Evolutionary conservation across 2,113 vertebrate genomes (phyloP), one percentile per base, ranked within the genome.

Genomic region (Entomyzon cyanotis): DNA sequence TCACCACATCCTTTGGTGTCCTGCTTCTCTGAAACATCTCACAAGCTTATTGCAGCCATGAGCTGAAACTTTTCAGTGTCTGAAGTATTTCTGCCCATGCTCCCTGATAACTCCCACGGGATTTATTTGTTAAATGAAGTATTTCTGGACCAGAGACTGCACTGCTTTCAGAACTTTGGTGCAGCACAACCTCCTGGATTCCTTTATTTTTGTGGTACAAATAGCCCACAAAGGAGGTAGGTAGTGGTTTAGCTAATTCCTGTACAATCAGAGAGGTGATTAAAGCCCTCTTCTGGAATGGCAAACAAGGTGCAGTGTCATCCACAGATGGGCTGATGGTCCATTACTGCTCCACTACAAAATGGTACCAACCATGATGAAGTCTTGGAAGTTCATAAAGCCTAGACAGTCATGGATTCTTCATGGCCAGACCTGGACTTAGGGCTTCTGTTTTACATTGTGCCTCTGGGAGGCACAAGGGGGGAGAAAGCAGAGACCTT

Each of bases 61-160:
- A 91, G 23, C 46, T 86, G 50, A 30, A 80, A 76, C 25, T 73
- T 84, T 28, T 4, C 63, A 21, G 8, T 28, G n/a, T 33, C 74
- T 74, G 59, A 58, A 55, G 7, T 31, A 18, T n/a, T 90, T 77
- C 53, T 91, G 37, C 24, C 49, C 2, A 0, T 70, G 53, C 24
- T 91, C 41, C 37, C 67, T 58, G 37, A 42, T 44, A 87, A 46
- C 22, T 78, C 42, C 35, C 33, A 58, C 42, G 46, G 62, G 18
- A 59, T 77, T 92, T 86, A 46, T 62, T 52, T 31, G 11, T 46
- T 33, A 84, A 74, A 65, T 0, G 1, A 73, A 8, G 1, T 60
- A 30, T 83, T 93, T 73, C 53, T 80, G 49, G 46, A 73, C 20
- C 58, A 69, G 47, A 9, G 3, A 47, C 10, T 0, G 0, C 0